Base-by-base conservation (phyloP, 2,113 vertebrate species). In the Mesocricetus auratus region DNA sequence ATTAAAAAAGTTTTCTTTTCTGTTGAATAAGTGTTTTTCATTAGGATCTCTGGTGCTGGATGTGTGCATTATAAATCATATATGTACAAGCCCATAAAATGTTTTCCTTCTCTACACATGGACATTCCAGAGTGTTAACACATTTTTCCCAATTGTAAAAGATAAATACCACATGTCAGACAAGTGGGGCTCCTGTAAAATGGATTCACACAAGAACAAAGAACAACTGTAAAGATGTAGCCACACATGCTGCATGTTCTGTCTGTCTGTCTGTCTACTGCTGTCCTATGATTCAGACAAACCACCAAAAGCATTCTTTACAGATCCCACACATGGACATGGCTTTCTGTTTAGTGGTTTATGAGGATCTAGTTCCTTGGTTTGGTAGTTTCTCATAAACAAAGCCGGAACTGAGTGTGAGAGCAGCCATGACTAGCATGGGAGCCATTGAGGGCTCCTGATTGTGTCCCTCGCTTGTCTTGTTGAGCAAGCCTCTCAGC, bases 91-190 rank as follows among this genome's bases (percentile, higher is more conserved):
- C 94, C 56, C 77, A 66, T 75, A 74, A 47, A 64, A 39, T 94
- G 45, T 62, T 97, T 92, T 91, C 95, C 94, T 75, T 33, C 53
- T 78, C 79, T 60, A 95, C 85, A 74, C 85, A 74, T 82, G 95
- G 91, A 89, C 93, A 94, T 96, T 96, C 79, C 90, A 92, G 31
- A 58, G 22, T 21, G 3, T 93, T 93, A 90, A 73, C 77, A 96
- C 90, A 87, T 97, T 94, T 95, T 97, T 96, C 92, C 97, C 91
- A 74, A 91, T 94, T 96, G 90, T 86, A 89, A 95, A 82, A 95
- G 95, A 95, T 91, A 89, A 97, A 89, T 79, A 93, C 96, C 58
- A 90, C 69, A 90, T 96, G 95, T 96, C 90, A 15, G 71, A 77
- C 47, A 42, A 73, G 68, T 87, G 89, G 31, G 33, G 77, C 82